These are phyloP conservation scores for Eupithecia vulgata DNA, from an alignment of 2,888 invertebrate species.

Conservation along the genomic window DNA sequence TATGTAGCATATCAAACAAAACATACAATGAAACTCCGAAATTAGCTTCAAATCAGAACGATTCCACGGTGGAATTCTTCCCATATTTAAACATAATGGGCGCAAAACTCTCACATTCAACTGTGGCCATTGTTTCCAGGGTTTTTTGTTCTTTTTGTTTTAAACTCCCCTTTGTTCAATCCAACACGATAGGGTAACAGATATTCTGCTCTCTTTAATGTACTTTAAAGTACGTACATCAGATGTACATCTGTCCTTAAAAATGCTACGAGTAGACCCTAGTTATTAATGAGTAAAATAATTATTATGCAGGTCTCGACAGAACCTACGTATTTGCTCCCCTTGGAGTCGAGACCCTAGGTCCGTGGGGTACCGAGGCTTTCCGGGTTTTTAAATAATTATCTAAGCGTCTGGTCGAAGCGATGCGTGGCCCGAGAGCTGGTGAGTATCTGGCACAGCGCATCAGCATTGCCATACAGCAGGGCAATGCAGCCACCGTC, in stretches of 20 bases:
- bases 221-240: too few species aligned
- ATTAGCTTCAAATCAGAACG: conserved; percentile 60
- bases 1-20: neutral
- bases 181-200: conserved; percentile 57
- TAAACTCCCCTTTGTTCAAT: conserved; percentile 63
- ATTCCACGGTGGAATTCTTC: conserved; percentile 66
- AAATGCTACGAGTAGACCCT: conserved; percentile 18
- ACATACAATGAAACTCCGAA: conserved; percentile 27
- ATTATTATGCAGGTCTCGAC: neutral
- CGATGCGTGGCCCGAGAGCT: too few species aligned
- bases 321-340: too few species aligned
- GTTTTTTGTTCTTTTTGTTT: conserved; percentile 75
- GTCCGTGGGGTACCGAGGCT: too few species aligned
- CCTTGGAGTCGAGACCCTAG: too few species aligned
- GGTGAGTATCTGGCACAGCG: too few species aligned
- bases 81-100: conserved; percentile 70
- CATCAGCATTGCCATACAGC: too few species aligned
- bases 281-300: conserved; percentile 4
- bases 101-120: conserved; percentile 71
- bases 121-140: conserved; percentile 72
- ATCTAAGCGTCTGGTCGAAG: too few species aligned
- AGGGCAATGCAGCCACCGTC: too few species aligned
- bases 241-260: conserved; percentile 50
- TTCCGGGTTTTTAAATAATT: too few species aligned
- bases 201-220: conserved; percentile 50